Evolutionary conservation across 2,797 vertebrate species (phyloP), one percentile per base, ranked within the genome.

Genomic region (Sciaenops ocellatus): DNA sequence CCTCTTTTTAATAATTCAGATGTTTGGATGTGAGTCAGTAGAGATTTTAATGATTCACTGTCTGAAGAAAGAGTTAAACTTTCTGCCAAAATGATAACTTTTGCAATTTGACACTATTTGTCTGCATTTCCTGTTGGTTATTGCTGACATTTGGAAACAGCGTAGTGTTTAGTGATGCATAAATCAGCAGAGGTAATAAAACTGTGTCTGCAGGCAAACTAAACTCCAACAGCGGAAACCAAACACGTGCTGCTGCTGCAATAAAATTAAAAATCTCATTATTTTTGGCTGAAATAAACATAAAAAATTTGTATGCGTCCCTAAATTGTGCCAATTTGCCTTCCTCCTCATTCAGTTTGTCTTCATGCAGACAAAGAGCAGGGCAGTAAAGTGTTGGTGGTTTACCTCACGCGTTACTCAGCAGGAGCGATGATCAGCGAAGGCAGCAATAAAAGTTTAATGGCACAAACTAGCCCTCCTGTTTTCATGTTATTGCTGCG

Each of bases 371-470:
- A 77, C 24, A 51, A 18, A 69, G 61, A 69, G 51, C 56, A 52
- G 54, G 0, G 48, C 62, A 57, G 61, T 79, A 0, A 63, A 69
- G 56, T 59, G 77, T 61, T n/a, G 62, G 62, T 66, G 67, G 56
- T 82, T 78, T 63, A 60, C 69, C 64, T 66, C 64, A 42, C 38
- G 77, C 8, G 16, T 59, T 42, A n/a, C 79, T 42, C 82, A 76
- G 79, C 81, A 75, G 79, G 82, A 79, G 34, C 4, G 9, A 75
- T 51, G 61, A 78, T 85, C 71, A 64, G 69, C 6, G 18, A 56
- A 57, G 63, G 47, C 26, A 65, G 71, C 76, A 1, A 47, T 85
- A 78, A 88, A 88, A 5, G 50, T 76, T 88, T 85, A 67, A 79
- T 20, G 59, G 67, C 73, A 47, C 66, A 17, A 65, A 65, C 56